Conservation (phyloP, 2,113 vertebrate genomes). For the Tenebrosternarchus preto region DNA sequence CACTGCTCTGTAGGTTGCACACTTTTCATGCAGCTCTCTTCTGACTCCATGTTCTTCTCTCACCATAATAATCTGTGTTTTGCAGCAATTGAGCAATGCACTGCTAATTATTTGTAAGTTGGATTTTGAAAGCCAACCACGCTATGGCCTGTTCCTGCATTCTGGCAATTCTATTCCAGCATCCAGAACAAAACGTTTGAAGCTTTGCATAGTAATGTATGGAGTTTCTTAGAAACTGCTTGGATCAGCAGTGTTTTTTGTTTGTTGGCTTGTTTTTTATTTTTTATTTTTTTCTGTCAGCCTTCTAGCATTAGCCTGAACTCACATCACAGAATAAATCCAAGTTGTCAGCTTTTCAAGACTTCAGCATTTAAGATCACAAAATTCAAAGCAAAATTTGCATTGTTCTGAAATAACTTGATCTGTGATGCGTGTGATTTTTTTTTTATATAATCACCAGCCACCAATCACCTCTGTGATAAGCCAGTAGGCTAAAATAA, state of each 20-base stretch:
- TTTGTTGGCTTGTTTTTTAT: not conserved
- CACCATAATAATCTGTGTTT: too few species aligned
- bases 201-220: not conserved
- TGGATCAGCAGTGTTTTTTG: not conserved
- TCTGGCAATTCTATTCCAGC: not conserved
- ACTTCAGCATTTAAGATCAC: too few species aligned
- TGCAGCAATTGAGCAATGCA: too few species aligned
- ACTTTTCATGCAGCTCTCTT: too few species aligned
- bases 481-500: not conserved
- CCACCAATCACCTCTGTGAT: not conserved
- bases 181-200: not conserved
- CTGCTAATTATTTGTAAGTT: not conserved
- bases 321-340: not conserved
- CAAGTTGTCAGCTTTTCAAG: not conserved
- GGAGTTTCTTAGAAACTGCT: not conserved
- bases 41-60: too few species aligned
- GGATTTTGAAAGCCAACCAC: not conserved
- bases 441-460: not conserved
- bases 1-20: not conserved
- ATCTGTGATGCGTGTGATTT: not conserved
- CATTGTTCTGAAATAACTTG: not conserved
- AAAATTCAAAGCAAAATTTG: not conserved
- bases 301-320: not conserved
- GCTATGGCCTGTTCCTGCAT: not conserved
- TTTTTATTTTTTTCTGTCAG: not conserved